These are phyloP conservation scores for Ceratina australensis DNA, from an alignment of 1,140 invertebrate genomes.

Conservation along the genomic window DNA sequence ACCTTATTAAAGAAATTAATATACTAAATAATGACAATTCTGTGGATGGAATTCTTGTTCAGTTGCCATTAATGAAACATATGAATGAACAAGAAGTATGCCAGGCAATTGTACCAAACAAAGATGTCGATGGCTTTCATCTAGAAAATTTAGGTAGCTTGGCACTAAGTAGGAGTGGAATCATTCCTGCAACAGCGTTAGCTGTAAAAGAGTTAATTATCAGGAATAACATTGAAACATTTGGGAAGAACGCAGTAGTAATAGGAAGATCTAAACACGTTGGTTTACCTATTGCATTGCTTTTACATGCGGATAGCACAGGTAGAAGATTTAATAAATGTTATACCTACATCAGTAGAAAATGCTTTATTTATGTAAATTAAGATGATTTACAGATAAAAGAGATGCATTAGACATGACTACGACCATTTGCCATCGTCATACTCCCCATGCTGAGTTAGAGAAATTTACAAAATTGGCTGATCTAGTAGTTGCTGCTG, in stretches of 20 bases:
- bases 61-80: slow-evolving; percentile 89
- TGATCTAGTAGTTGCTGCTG: slow-evolving; percentile 91
- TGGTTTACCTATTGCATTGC: slow-evolving; percentile 90
- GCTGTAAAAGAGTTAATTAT: slow-evolving; percentile 89
- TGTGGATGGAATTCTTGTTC: slow-evolving; percentile 92
- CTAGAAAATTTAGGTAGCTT: slow-evolving; percentile 89
- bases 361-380: slow-evolving; percentile 13
- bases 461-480: slow-evolving; percentile 85
- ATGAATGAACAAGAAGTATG: slow-evolving; percentile 89
- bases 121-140: slow-evolving; percentile 96
- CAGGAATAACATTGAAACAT: slow-evolving; percentile 87
- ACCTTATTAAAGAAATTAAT: slow-evolving; percentile 84
- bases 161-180: slow-evolving; percentile 86
- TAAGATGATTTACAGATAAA: slow-evolving; percentile 74
- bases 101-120: slow-evolving; percentile 88
- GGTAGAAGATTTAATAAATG: slow-evolving; percentile 69
- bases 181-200: slow-evolving; percentile 92
- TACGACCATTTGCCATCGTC: slow-evolving; percentile 92
- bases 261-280: slow-evolving; percentile 94
- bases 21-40: slow-evolving; percentile 84
- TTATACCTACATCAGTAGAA: no score
- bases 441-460: slow-evolving; percentile 89
- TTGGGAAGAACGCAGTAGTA: slow-evolving; percentile 92
- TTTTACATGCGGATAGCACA: slow-evolving; percentile 88
- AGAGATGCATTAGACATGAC: slow-evolving; percentile 88